phyloP scores from a whole-genome alignment of 2,113 vertebrate species.

The Petrocephalus zakoni region DNA sequence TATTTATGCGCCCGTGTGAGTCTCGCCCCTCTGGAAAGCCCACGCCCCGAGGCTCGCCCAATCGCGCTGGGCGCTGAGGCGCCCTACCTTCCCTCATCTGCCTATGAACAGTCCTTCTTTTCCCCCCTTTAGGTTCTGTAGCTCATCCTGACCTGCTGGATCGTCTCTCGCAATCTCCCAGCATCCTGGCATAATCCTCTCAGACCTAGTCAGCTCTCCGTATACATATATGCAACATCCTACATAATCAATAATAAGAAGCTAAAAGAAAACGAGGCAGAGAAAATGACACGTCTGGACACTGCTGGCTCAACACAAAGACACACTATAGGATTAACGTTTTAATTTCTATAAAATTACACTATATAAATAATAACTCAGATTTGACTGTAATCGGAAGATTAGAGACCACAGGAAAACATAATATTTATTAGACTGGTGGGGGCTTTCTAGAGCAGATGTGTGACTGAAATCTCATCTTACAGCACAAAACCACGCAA shows the following conservation, averaged over 20 bases:
- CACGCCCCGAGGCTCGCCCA: neutral
- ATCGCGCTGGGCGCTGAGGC: neutral
- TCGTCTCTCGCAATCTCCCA: neutral
- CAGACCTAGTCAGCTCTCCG: neutral
- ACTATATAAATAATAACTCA: neutral
- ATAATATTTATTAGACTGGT: neutral
- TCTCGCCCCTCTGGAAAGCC: neutral
- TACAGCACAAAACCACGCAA: neutral
- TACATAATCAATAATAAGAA: neutral
- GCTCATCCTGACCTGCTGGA: neutral
- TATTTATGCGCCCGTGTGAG: neutral
- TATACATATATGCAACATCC: neutral
- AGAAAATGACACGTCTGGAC: neutral
- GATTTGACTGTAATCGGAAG: neutral
- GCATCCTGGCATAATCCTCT: neutral
- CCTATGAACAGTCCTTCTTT: neutral
- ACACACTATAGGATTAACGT: neutral
- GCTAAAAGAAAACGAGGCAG: neutral
- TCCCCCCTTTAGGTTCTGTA: neutral
- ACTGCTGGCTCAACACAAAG: neutral
- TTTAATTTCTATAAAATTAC: neutral
- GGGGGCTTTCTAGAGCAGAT: neutral
- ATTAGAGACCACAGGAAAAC: neutral
- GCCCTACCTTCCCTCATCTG: neutral
- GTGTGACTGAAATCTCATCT: neutral